Percentiles rank a stretch among this genome's conserved stretches.
Evolutionary conservation across 1,140 invertebrate species (phyloP).

Genomic region (Brachionus koreanus): DNA sequence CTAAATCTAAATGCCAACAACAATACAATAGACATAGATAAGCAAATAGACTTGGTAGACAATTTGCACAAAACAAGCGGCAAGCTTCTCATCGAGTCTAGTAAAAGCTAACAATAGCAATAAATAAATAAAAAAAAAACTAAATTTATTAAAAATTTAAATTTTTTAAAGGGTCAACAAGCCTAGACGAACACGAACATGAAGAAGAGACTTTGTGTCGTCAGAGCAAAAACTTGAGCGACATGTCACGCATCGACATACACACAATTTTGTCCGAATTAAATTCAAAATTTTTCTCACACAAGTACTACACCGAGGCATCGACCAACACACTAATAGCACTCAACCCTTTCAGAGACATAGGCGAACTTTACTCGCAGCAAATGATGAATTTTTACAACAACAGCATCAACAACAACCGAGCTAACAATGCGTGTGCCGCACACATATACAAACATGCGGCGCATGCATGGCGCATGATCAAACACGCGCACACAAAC

Average conservation of each 20-base stretch:
- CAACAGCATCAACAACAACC: too few species aligned
- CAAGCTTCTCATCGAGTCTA: too few species aligned
- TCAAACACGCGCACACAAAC: background rate
- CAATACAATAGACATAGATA: background rate
- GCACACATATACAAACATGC: constrained; percentile 11
- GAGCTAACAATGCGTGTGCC: background rate
- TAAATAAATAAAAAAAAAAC: too few species aligned
- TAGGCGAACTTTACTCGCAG: constrained; percentile 48
- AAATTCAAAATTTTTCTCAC: constrained; percentile 47
- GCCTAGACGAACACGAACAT: too few species aligned
- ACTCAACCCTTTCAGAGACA: constrained; percentile 50
- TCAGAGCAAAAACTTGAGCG: background rate
- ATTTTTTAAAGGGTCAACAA: background rate
- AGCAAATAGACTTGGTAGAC: background rate
- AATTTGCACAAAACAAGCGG: too few species aligned
- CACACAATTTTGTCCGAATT: constrained; percentile 31
- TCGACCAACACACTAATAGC: constrained; percentile 49
- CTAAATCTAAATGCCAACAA: background rate
- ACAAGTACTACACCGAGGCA: constrained; percentile 50
- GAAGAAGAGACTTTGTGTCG: too few species aligned
- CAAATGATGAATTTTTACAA: constrained; percentile 47
- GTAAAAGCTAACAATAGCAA: too few species aligned
- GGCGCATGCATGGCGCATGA: background rate
- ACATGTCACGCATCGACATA: background rate
- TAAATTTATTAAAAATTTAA: too few species aligned